phyloP scores from a whole-genome alignment of 2,797 vertebrate genomes.

The Pangasius djambal region DNA sequence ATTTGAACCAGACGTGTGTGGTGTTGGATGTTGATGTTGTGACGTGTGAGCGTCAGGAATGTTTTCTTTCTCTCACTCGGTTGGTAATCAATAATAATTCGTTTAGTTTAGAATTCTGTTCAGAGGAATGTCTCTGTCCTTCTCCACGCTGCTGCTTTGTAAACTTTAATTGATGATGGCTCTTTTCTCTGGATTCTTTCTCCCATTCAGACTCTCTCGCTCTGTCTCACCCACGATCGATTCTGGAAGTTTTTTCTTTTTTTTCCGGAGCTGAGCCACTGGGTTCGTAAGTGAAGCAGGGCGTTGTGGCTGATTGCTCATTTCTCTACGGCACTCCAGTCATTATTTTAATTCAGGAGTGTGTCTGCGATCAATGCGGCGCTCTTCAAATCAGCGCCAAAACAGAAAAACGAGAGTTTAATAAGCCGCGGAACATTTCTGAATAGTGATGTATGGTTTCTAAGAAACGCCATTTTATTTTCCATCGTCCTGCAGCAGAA shows the following conservation, averaged over 20 bases:
- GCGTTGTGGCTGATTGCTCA: neutral
- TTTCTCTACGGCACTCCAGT: neutral
- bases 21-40: too few species aligned
- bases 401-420: neutral
- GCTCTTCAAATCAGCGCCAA: neutral
- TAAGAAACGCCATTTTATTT: neutral
- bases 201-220: neutral
- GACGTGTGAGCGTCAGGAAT: slow-evolving; percentile 11
- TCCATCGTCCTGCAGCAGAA: neutral
- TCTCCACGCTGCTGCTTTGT: neutral
- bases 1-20: neutral
- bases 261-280: neutral
- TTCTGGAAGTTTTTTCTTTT: neutral
- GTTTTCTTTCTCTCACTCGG: neutral
- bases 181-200: neutral
- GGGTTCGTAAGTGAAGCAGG: neutral
- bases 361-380: neutral
- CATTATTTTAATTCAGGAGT: neutral
- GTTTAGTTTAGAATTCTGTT: neutral
- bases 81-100: neutral
- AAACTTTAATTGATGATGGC: neutral
- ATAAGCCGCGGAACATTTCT: neutral
- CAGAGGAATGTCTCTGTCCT: neutral
- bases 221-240: neutral
- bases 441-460: neutral